Evolutionary conservation across 2,797 vertebrate species (phyloP).

Genomic region (Micromesistius poutassou): DNA sequence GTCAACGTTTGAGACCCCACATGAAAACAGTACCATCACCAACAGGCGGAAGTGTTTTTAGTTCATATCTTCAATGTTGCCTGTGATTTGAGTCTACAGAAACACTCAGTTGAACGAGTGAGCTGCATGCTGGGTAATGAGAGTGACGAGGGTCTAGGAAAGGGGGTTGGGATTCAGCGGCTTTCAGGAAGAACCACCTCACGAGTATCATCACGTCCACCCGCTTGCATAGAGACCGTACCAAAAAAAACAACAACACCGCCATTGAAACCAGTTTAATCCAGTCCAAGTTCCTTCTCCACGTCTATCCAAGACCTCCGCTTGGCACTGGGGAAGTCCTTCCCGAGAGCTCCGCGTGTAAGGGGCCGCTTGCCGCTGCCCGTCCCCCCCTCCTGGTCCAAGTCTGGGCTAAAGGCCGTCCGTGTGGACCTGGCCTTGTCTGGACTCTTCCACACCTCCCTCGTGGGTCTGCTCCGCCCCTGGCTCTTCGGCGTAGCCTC

Average conservation of each 20-base stretch:
- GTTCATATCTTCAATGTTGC: not conserved
- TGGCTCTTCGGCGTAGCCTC: not conserved
- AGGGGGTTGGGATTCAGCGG: not conserved
- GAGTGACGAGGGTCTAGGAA: not conserved
- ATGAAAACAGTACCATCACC: not conserved
- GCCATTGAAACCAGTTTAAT: conserved; percentile 25
- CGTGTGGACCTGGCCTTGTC: not conserved
- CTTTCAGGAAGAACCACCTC: not conserved
- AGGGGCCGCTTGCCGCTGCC: conserved; percentile 34
- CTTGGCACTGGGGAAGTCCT: conserved; percentile 70
- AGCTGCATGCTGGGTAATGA: not conserved
- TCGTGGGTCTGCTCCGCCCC: not conserved
- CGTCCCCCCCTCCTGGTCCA: not conserved
- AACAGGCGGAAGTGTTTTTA: not conserved
- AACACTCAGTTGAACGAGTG: not conserved
- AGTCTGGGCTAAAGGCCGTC: not conserved
- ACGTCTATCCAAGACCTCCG: conserved; percentile 65
- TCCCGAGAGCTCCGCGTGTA: conserved; percentile 61
- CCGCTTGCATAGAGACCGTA: conserved; percentile 5
- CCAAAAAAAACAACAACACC: not conserved
- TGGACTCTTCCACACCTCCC: not conserved
- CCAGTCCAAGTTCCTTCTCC: conserved; percentile 59
- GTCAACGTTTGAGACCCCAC: not conserved
- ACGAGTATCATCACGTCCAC: not conserved
- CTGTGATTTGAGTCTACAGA: not conserved